Conservation (phyloP, 2,113 vertebrate genomes). For the Pterocles gutturalis region DNA sequence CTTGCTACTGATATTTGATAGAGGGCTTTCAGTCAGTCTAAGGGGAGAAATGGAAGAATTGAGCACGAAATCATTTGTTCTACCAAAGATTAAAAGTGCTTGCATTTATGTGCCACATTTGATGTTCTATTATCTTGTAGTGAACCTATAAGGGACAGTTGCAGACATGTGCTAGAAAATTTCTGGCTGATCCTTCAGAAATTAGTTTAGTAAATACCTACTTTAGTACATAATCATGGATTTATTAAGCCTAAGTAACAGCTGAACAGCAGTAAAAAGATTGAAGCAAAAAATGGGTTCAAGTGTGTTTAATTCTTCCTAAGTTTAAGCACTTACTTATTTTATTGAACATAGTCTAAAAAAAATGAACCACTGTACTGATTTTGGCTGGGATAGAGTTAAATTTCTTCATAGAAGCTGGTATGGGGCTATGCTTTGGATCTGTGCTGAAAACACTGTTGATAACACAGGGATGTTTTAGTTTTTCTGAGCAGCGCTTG, state of each 20-base stretch:
- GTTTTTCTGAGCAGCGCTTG: background rate
- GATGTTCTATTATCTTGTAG: background rate
- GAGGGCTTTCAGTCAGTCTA: background rate
- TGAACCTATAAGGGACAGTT: background rate
- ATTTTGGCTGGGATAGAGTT: background rate
- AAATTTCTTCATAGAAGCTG: background rate
- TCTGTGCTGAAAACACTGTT: background rate
- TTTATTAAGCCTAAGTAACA: background rate
- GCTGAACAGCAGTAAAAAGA: background rate
- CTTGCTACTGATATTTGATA: background rate
- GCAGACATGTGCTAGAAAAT: background rate
- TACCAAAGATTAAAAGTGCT: background rate
- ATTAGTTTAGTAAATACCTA: background rate
- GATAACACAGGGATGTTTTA: background rate
- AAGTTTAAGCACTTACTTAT: background rate
- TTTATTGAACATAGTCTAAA: background rate
- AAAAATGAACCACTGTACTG: accelerated
- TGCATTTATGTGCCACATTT: background rate
- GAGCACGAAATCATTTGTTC: background rate
- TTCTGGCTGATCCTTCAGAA: background rate
- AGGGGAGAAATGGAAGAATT: background rate
- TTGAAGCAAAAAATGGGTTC: background rate
- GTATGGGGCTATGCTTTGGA: background rate
- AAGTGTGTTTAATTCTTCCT: background rate
- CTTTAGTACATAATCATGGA: background rate